A percentile compares a stretch with the other conserved stretches of the same genome.
Conservation (phyloP, 2,888 invertebrate species). For the Ditula angustiorana region DNA sequence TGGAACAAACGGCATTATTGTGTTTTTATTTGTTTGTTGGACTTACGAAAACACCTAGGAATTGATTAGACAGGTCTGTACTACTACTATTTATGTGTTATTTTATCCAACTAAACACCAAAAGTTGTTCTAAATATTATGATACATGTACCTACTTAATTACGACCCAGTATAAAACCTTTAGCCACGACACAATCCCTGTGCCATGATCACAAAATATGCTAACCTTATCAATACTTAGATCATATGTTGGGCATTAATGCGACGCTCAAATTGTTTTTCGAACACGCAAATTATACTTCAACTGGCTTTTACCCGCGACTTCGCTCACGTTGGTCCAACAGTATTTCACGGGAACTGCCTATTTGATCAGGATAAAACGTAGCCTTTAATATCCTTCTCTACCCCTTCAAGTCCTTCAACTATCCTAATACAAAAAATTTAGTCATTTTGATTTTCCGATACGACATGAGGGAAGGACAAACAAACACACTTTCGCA, state of each 20-base stretch:
- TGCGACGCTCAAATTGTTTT: background rate
- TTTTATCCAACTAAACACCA: background rate
- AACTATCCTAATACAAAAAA: no score
- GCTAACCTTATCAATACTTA: background rate
- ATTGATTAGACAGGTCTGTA: slow-evolving; percentile 22
- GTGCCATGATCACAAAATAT: background rate
- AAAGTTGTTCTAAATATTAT: slow-evolving; percentile 18
- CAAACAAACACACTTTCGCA: no score
- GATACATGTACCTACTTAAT: slow-evolving; percentile 26
- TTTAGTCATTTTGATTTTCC: no score
- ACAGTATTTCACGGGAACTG: no score
- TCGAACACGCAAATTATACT: no score
- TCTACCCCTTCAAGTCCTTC: no score
- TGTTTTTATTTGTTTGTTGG: slow-evolving; percentile 10
- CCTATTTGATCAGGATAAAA: no score
- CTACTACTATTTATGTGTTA: background rate
- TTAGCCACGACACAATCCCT: background rate
- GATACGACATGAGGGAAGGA: no score
- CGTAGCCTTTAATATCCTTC: no score
- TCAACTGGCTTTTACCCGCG: no score
- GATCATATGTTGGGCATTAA: background rate
- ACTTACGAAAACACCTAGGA: slow-evolving; percentile 14
- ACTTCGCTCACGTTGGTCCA: no score
- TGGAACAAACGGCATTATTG: slow-evolving; percentile 18
- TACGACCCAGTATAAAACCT: slow-evolving; percentile 14